Percentiles rank a stretch among this genome's conserved stretches.
These are phyloP conservation scores for Chrysochloris asiatica DNA, from an alignment of 2,113 vertebrate genomes.

Conservation along the genomic window DNA sequence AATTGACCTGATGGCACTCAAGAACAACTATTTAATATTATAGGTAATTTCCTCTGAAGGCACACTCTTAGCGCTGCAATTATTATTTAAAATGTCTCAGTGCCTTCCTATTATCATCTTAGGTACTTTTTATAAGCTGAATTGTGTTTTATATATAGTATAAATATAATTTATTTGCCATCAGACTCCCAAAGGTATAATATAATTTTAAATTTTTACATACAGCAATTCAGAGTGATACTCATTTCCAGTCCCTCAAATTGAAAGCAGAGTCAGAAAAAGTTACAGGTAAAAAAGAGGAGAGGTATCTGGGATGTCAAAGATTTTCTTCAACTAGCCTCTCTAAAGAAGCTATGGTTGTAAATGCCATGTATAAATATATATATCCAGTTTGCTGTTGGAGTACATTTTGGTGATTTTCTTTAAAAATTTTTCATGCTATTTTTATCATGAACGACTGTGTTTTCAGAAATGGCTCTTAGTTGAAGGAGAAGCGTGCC, in stretches of 20 bases:
- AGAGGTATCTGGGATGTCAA: neutral
- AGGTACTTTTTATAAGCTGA: conserved; percentile 25
- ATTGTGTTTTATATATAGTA: conserved; percentile 24
- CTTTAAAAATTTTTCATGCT: neutral
- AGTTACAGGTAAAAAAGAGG: neutral
- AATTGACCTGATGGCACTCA: too few species aligned
- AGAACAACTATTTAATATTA: conserved; percentile 4
- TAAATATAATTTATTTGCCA: conserved; percentile 36
- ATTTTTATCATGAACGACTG: neutral
- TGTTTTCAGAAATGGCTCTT: conserved; percentile 40
- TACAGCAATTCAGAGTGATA: neutral
- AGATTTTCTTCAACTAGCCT: neutral
- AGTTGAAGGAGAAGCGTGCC: neutral
- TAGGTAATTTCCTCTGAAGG: neutral
- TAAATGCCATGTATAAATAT: neutral
- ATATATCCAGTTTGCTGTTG: neutral
- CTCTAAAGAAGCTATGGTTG: neutral
- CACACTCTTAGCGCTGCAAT: neutral
- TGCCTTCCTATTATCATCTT: neutral
- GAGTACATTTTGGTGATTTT: conserved; percentile 36
- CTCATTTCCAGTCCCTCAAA: conserved; percentile 30
- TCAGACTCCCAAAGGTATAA: conserved; percentile 25
- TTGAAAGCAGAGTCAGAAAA: conserved; percentile 3
- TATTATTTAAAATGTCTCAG: conserved; percentile 9
- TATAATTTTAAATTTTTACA: conserved; percentile 42